Evolutionary conservation across 1,140 invertebrate genomes (phyloP).

Genomic region (Neotoxoptera formosana): DNA sequence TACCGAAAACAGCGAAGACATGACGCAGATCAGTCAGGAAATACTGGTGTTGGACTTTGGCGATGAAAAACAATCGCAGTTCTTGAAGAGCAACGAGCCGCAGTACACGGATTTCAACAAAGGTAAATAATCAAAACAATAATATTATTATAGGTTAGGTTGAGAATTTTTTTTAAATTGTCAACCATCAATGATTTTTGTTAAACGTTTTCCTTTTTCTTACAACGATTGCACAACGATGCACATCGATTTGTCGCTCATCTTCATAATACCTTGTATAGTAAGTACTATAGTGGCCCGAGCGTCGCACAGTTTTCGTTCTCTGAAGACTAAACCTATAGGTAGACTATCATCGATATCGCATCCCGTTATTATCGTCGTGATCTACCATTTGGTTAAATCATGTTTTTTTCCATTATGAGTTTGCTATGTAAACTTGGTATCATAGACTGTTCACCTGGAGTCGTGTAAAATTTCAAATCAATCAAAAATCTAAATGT

Average conservation of each 20-base stretch:
- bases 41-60: slow-evolving; percentile 91
- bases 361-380: neutral
- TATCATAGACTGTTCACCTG: neutral
- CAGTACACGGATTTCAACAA: slow-evolving; percentile 77
- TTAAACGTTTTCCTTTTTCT: neutral
- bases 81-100: slow-evolving; percentile 74
- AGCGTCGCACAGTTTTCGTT: neutral
- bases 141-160: neutral
- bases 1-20: slow-evolving; percentile 75
- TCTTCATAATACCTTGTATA: neutral
- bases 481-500: neutral
- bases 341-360: neutral
- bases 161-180: too few relatives aligned
- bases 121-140: slow-evolving; percentile 65
- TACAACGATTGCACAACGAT: neutral
- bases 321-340: neutral
- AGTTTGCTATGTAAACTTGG: neutral
- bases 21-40: slow-evolving; percentile 89
- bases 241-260: neutral
- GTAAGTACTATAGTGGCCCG: too few relatives aligned
- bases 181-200: neutral
- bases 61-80: slow-evolving; percentile 84
- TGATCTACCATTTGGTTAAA: neutral
- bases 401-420: too few relatives aligned
- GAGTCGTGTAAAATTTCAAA: neutral